Base-by-base conservation (phyloP, 2,888 invertebrate species). In the Polietes domitor region DNA sequence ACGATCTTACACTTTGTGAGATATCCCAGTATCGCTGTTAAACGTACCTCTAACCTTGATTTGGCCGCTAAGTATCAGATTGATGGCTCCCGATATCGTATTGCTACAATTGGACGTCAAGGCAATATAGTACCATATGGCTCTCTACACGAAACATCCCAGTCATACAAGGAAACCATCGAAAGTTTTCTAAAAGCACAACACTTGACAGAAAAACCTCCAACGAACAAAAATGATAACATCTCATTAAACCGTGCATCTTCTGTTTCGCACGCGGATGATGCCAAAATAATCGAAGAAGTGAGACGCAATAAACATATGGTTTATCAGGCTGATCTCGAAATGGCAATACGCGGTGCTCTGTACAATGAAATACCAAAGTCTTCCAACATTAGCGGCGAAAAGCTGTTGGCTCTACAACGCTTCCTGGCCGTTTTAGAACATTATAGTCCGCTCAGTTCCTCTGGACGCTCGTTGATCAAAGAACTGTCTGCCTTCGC, bases 271-370 rank as follows among this genome's bases (percentile, higher is more conserved):
- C 21, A 6, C 7, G 78, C 75, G 15, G 19, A 41, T 2, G 71
- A 77, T 7, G 61, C 32, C 7, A 82, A 71, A 68, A 86, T 90
- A 2, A 85, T 90, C 2, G 75, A 86, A 0, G 89, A 90, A 72
- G 90, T 89, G 86, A 92, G 88, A 80, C 89, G 86, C 58, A 89
- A 86, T 86, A 90, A 90, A 73, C 90, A 96, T 90, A 91, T 94
- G 5, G 94, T 98, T 0, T 97, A 96, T 91, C 96, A 97, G 61
- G 94, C 95, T 86, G 99, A 99, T 92, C 92, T 99, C 80, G 97
- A 98, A 92, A 96, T 96, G 88, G 96, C 97, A 0, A 91, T 99
- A n/a, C 94, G 95, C 87, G 96, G 96, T 89, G 95, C 96, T 65
- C 93, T 99, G 26, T 94, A 94, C 86, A 96, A 96, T 87, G 99